Evolutionary conservation across 2,888 invertebrate genomes (phyloP).

Genomic region (Acanthosepion lycidas): DNA sequence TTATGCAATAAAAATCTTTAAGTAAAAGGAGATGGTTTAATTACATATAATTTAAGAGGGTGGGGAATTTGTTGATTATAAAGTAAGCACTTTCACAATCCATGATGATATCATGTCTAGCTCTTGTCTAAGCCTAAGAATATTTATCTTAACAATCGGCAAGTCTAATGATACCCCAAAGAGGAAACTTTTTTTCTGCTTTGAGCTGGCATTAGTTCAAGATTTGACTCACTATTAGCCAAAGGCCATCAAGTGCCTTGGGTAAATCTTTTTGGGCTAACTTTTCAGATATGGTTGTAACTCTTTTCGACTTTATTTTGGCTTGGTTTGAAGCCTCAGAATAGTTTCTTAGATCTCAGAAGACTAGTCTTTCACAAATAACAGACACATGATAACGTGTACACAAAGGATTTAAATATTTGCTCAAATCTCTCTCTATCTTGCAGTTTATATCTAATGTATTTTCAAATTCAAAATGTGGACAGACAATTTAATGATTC

Average conservation of each 20-base stretch:
- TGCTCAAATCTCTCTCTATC: background rate
- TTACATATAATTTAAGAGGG: background rate
- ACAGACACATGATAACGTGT: background rate
- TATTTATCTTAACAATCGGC: background rate
- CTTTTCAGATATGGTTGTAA: background rate
- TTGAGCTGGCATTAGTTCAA: background rate
- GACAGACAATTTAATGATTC: background rate
- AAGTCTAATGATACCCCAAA: background rate
- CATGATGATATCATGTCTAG: background rate
- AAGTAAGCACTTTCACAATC: background rate
- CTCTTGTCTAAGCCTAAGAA: background rate
- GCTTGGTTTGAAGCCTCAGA: background rate
- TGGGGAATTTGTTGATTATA: background rate
- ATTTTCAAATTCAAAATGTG: background rate
- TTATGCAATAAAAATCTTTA: background rate
- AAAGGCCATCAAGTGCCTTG: background rate
- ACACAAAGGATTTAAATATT: background rate
- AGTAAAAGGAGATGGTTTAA: too few species aligned
- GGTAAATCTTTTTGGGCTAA: background rate
- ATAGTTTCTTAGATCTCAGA: background rate
- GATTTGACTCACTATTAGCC: background rate
- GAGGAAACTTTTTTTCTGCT: background rate
- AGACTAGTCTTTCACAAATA: background rate
- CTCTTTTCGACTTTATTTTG: background rate
- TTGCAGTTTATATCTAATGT: background rate